These are phyloP conservation scores for Synanthedon tipuliformis DNA, from an alignment of 2,888 invertebrate species.

Conservation along the genomic window DNA sequence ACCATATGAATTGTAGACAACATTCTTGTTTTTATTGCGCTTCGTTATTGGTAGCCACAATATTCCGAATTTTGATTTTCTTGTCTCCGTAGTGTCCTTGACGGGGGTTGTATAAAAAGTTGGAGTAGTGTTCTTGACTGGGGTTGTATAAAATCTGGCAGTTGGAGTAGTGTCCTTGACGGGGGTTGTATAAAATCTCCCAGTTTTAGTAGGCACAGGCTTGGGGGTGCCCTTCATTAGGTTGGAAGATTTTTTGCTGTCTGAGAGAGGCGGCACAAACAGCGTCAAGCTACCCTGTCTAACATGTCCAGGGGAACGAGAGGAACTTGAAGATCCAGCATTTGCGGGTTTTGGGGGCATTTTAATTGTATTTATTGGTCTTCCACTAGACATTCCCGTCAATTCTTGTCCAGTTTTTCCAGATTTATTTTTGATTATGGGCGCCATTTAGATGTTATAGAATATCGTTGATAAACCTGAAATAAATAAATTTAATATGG, in stretches of 20 bases:
- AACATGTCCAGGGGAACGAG: not conserved
- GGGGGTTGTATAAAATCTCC: too few relatives aligned
- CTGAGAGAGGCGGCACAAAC: too few relatives aligned
- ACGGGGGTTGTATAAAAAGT: too few relatives aligned
- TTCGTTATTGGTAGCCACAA: constrained; percentile 52
- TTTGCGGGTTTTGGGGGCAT: not conserved
- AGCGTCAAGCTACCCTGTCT: not conserved
- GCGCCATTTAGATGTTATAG: constrained; percentile 27
- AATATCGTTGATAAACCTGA: not conserved
- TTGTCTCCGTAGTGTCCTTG: constrained; percentile 6
- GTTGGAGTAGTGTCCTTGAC: too few relatives aligned
- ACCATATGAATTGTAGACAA: constrained; percentile 37
- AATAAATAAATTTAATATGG: not conserved
- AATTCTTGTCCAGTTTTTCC: constrained; percentile 7
- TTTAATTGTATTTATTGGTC: not conserved
- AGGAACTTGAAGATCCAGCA: not conserved
- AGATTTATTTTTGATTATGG: constrained; percentile 37
- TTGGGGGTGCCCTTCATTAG: constrained; percentile 20
- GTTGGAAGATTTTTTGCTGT: constrained; percentile 22
- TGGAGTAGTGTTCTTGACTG: too few relatives aligned
- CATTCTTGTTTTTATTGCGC: constrained; percentile 44
- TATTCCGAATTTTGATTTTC: constrained; percentile 42
- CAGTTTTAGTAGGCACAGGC: too few relatives aligned
- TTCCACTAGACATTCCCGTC: not conserved
- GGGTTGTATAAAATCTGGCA: too few relatives aligned